Conservation (phyloP, 1,140 invertebrate species). For the Arion vulgaris region DNA sequence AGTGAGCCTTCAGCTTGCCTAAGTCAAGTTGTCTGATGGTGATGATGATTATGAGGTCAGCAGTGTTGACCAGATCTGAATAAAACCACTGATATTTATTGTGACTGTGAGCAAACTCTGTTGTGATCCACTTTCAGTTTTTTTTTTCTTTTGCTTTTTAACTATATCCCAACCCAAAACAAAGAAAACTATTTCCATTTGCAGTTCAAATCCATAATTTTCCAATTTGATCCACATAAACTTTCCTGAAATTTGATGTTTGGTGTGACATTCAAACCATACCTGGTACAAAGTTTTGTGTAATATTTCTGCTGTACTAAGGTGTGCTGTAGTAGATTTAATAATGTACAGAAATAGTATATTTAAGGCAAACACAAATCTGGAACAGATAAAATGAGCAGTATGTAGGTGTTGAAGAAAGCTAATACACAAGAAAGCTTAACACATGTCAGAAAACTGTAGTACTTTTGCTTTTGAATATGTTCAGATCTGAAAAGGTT, state of each 20-base stretch:
- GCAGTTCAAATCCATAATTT: not conserved
- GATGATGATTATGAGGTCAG: not conserved
- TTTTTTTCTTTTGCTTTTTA: not conserved
- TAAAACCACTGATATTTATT: slow-evolving; percentile 35
- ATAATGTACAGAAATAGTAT: too few species aligned
- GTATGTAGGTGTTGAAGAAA: too few species aligned
- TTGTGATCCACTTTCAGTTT: not conserved
- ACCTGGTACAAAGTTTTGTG: not conserved
- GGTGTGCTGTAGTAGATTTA: too few species aligned
- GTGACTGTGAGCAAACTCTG: slow-evolving; percentile 2
- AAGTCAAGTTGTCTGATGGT: not conserved
- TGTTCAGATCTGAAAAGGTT: too few species aligned
- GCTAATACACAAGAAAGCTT: too few species aligned
- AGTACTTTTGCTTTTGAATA: too few species aligned
- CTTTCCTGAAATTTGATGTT: not conserved
- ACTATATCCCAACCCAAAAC: too few species aligned
- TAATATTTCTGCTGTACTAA: not conserved
- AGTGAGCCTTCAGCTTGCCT: not conserved
- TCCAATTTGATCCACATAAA: not conserved
- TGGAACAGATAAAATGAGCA: too few species aligned
- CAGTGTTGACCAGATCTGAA: slow-evolving; percentile 20
- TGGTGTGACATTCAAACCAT: too few species aligned
- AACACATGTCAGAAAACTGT: too few species aligned
- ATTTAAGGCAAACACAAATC: too few species aligned
- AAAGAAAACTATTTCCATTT: not conserved